Percentiles rank a stretch among this genome's conserved stretches.
These are phyloP conservation scores for Malthinus flaveolus DNA, from an alignment of 2,888 invertebrate genomes.

Conservation along the genomic window DNA sequence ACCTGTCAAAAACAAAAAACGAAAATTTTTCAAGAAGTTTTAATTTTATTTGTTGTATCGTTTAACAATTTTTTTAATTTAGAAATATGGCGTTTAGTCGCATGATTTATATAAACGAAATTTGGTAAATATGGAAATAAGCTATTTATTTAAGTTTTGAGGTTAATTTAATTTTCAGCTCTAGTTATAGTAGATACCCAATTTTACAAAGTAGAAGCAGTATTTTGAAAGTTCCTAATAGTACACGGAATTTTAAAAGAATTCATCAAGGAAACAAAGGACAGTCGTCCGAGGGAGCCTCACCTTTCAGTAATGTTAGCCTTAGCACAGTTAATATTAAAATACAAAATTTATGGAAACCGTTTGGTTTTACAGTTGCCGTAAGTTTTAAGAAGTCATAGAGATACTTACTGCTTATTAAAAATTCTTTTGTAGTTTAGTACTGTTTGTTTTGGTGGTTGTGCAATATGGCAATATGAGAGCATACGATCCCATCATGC, in stretches of 20 bases:
- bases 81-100: constrained; percentile 45
- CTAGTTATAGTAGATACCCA: constrained; percentile 15
- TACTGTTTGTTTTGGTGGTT: constrained; percentile 70
- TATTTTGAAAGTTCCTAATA: constrained; percentile 27
- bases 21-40: too few species aligned
- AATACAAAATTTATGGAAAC: constrained; percentile 60
- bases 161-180: constrained; percentile 14
- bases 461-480: constrained; percentile 90
- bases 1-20: too few species aligned
- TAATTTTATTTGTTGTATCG: too few species aligned
- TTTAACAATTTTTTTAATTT: not conserved
- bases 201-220: constrained; percentile 16
- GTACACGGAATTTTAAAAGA: constrained; percentile 33
- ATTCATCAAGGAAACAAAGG: constrained; percentile 35
- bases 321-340: constrained; percentile 56
- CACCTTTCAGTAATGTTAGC: constrained; percentile 54
- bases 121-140: constrained; percentile 35
- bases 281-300: constrained; percentile 42
- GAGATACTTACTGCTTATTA: constrained; percentile 9
- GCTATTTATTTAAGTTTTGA: constrained; percentile 10
- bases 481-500: constrained; percentile 61
- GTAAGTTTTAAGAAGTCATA: constrained; percentile 51
- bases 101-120: constrained; percentile 41
- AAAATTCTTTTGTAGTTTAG: constrained; percentile 46
- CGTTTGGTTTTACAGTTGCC: constrained; percentile 66